These are phyloP conservation scores for Galago senegalensis DNA, from an alignment of 2,797 vertebrate genomes.

Conservation along the genomic window DNA sequence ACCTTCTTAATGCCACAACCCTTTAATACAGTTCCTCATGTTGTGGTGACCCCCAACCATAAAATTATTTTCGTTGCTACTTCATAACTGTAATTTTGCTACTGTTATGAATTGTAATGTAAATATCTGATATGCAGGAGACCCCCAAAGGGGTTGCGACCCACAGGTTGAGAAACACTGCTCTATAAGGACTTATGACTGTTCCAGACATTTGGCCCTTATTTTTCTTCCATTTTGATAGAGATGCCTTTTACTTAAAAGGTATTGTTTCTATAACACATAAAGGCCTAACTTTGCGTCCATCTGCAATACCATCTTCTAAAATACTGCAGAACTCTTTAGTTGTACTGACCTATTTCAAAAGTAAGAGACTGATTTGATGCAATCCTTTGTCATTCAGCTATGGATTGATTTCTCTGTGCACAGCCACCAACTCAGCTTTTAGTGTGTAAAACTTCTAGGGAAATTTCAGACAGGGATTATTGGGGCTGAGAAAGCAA, in stretches of 20 bases:
- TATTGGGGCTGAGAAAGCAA: background rate
- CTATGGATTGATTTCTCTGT: background rate
- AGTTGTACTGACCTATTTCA: background rate
- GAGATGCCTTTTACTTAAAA: background rate
- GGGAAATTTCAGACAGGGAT: background rate
- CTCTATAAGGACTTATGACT: background rate
- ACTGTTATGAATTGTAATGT: too few relatives aligned
- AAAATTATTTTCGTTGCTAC: too few relatives aligned
- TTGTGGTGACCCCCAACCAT: too few relatives aligned
- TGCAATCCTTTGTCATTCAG: background rate
- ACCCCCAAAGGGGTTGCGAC: too few relatives aligned
- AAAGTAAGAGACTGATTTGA: background rate
- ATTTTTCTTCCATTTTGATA: background rate
- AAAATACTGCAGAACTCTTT: background rate
- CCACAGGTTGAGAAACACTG: too few relatives aligned
- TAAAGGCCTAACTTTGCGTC: background rate
- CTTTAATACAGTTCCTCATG: too few relatives aligned
- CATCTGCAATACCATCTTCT: background rate
- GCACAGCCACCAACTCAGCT: background rate
- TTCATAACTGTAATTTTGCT: too few relatives aligned
- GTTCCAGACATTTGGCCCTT: background rate
- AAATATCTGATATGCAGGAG: too few relatives aligned
- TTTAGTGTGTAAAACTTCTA: background rate
- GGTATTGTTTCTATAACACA: background rate
- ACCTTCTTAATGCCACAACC: too few relatives aligned